phyloP scores from a whole-genome alignment of 2,888 invertebrate genomes.

The Caenorhabditis zanzibari region DNA sequence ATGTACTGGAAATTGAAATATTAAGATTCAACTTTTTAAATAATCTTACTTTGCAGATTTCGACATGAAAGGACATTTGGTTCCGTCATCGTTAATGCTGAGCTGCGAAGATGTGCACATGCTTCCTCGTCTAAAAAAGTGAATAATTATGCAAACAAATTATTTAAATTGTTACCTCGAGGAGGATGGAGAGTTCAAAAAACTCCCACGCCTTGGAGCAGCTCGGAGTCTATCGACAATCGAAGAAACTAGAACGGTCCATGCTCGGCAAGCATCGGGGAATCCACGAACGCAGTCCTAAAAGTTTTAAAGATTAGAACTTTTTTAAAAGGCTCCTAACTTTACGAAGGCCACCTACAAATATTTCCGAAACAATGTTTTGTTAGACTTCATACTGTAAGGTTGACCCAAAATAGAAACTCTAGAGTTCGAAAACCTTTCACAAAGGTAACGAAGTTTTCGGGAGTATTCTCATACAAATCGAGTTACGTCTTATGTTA shows the following conservation, averaged over 20 bases:
- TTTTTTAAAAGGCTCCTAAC: background rate
- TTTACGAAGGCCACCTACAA: too few species aligned
- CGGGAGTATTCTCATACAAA: background rate
- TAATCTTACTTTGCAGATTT: constrained; percentile 43
- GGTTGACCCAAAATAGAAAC: constrained; percentile 1
- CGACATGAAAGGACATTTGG: constrained; percentile 48
- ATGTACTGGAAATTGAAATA: constrained; percentile 16
- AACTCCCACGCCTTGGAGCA: constrained; percentile 72
- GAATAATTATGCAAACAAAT: too few species aligned
- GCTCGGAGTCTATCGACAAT: constrained; percentile 79
- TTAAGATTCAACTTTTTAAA: background rate
- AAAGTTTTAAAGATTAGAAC: constrained; percentile 44
- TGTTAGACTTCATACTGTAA: too few species aligned
- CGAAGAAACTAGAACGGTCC: constrained; percentile 81
- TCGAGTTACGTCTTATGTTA: background rate
- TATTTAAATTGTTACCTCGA: constrained; percentile 41
- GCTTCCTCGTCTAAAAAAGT: constrained; percentile 55
- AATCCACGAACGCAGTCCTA: constrained; percentile 81
- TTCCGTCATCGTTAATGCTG: constrained; percentile 41
- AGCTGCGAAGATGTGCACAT: constrained; percentile 36
- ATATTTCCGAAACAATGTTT: too few species aligned
- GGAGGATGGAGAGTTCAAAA: constrained; percentile 40
- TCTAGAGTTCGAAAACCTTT: background rate
- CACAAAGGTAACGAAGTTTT: constrained; percentile 23
- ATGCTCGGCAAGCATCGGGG: constrained; percentile 80